Percentiles rank a stretch among this genome's conserved stretches.
These are phyloP conservation scores for Ligdia adustata DNA, from an alignment of 2,888 invertebrate genomes.

Conservation along the genomic window DNA sequence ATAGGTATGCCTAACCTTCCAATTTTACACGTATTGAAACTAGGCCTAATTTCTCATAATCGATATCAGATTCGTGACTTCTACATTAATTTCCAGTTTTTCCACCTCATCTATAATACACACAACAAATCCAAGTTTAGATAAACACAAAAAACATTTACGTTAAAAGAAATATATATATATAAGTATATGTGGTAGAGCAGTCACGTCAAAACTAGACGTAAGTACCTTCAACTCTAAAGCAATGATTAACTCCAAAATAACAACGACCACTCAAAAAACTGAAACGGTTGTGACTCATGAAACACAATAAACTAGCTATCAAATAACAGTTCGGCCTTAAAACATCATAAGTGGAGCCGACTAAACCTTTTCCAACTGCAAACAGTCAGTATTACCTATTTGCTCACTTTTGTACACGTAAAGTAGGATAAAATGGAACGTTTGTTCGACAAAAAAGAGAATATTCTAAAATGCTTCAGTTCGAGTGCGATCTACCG, in stretches of 20 bases:
- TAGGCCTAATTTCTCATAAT: too few relatives aligned
- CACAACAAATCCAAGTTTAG: too few relatives aligned
- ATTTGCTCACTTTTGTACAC: conserved; percentile 59
- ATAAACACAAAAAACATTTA: too few relatives aligned
- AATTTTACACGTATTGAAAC: neutral
- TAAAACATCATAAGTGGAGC: conserved; percentile 54
- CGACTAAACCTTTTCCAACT: conserved; percentile 57
- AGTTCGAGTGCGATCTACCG: conserved; percentile 61
- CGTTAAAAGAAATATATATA: too few relatives aligned
- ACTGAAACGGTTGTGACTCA: conserved; percentile 11
- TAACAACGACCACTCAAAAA: conserved; percentile 1
- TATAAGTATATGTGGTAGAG: conserved; percentile 14
- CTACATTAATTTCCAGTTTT: too few relatives aligned
- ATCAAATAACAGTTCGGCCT: conserved; percentile 38
- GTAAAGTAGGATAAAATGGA: conserved; percentile 48
- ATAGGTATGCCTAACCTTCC: neutral
- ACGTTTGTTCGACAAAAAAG: conserved; percentile 48
- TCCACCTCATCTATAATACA: too few relatives aligned
- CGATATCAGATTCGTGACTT: too few relatives aligned
- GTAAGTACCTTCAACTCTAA: too few relatives aligned
- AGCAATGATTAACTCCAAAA: too few relatives aligned
- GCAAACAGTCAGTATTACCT: conserved; percentile 65
- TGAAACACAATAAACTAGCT: conserved; percentile 15
- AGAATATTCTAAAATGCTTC: conserved; percentile 32
- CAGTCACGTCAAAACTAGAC: neutral